Evolutionary conservation across 2,797 vertebrate genomes (phyloP).

Genomic region (Syncerus caffer): DNA sequence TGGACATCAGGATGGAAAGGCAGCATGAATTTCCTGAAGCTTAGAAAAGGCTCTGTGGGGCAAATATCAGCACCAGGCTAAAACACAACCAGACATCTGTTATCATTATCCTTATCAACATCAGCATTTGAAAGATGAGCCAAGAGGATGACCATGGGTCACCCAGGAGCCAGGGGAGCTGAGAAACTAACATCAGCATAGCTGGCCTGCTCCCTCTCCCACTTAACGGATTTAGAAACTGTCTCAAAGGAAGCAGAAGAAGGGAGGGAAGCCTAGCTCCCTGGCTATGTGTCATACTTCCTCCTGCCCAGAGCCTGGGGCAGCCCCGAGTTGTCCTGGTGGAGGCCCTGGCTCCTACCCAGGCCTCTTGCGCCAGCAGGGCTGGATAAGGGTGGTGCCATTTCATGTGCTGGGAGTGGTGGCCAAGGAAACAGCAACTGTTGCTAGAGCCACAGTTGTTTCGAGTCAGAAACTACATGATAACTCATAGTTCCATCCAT

Average conservation of each 20-base stretch:
- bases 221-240: conserved; percentile 30
- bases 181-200: not conserved
- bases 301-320: conserved; percentile 49
- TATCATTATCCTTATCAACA: not conserved
- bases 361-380: conserved; percentile 3
- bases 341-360: conserved; percentile 19
- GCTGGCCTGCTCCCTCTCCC: not conserved
- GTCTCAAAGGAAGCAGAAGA: conserved; percentile 36
- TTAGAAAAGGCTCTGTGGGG: not conserved
- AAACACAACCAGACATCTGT: not conserved
- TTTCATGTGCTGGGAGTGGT: conserved; percentile 16
- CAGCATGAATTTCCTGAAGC: not conserved
- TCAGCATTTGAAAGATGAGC: not conserved
- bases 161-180: not conserved
- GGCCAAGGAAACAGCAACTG: not conserved
- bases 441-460: not conserved
- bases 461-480: not conserved
- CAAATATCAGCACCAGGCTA: not conserved
- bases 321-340: conserved; percentile 47
- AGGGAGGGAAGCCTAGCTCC: conserved; percentile 43
- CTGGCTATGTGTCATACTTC: conserved; percentile 66
- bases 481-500: not conserved
- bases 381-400: conserved; percentile 9
- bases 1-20: not conserved
- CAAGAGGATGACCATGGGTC: not conserved